Conservation (phyloP, 2,797 vertebrate genomes). For the Bovichtus diacanthus region DNA sequence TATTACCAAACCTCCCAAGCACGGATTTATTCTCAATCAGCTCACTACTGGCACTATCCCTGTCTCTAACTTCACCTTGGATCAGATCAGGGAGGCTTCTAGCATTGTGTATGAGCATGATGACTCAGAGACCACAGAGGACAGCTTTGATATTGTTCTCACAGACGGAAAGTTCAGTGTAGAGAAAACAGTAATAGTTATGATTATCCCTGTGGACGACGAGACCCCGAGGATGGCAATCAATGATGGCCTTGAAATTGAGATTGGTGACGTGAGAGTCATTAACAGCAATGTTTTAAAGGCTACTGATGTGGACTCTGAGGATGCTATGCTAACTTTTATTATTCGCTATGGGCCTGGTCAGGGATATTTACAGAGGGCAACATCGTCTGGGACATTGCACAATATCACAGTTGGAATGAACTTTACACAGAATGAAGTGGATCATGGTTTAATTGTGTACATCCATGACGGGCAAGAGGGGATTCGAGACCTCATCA, state of each 20-base stretch:
- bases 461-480: conserved; percentile 92
- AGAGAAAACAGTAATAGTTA: conserved; percentile 88
- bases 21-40: conserved; percentile 93
- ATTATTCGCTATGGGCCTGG: conserved; percentile 90
- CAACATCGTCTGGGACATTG: conserved; percentile 75
- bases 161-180: conserved; percentile 91
- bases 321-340: conserved; percentile 90
- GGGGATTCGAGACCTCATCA: conserved; percentile 94
- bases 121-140: conserved; percentile 93
- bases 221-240: conserved; percentile 97
- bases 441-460: conserved; percentile 91
- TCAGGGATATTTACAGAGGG: conserved; percentile 91
- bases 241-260: conserved; percentile 95
- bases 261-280: conserved; percentile 90
- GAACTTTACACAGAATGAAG: conserved; percentile 95
- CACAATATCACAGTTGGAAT: conserved; percentile 93
- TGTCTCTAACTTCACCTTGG: conserved; percentile 92
- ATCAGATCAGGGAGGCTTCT: conserved; percentile 93
- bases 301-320: conserved; percentile 96
- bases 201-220: conserved; percentile 95
- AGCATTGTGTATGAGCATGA: conserved; percentile 96
- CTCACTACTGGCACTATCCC: conserved; percentile 88
- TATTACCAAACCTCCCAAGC: conserved; percentile 88
- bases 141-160: conserved; percentile 91
- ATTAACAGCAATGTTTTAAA: conserved; percentile 90